Conservation (phyloP, 1,140 invertebrate genomes). For the Bathynomus jamesi region DNA sequence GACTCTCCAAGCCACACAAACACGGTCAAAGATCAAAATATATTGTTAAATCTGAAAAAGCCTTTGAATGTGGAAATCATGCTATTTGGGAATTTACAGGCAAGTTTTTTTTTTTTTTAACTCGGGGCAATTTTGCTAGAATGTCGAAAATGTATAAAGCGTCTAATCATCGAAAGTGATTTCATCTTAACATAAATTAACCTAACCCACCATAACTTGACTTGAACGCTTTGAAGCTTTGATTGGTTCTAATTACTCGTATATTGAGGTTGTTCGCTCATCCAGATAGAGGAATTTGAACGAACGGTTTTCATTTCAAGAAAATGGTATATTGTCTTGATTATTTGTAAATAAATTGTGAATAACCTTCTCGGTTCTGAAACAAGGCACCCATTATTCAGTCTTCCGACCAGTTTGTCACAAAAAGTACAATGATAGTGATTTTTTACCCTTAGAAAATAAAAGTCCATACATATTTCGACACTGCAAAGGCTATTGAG, state of each 20-base stretch:
- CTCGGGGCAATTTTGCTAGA: neutral
- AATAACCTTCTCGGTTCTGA: too few relatives aligned
- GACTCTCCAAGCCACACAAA: conserved; percentile 71
- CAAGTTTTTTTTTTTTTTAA: conserved; percentile 9
- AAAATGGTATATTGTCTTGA: too few relatives aligned
- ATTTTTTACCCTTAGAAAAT: too few relatives aligned
- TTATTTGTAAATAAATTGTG: neutral
- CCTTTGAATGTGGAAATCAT: conserved; percentile 84
- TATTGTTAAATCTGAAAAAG: conserved; percentile 67
- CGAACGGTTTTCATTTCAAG: neutral
- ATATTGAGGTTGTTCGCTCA: neutral
- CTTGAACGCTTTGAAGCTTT: neutral
- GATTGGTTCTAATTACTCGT: neutral
- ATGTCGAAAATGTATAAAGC: neutral
- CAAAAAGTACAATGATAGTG: too few relatives aligned
- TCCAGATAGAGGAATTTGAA: neutral
- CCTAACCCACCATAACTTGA: too few relatives aligned
- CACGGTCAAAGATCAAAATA: conserved; percentile 72
- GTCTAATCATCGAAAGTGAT: neutral
- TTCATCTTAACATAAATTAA: neutral
- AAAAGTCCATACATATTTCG: too few relatives aligned
- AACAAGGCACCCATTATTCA: too few relatives aligned
- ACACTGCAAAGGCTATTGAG: too few relatives aligned
- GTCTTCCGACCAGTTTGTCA: too few relatives aligned
- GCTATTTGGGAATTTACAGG: conserved; percentile 68